phyloP scores from a whole-genome alignment of 1,140 invertebrate genomes.

The Propsilocerus akamusi region DNA sequence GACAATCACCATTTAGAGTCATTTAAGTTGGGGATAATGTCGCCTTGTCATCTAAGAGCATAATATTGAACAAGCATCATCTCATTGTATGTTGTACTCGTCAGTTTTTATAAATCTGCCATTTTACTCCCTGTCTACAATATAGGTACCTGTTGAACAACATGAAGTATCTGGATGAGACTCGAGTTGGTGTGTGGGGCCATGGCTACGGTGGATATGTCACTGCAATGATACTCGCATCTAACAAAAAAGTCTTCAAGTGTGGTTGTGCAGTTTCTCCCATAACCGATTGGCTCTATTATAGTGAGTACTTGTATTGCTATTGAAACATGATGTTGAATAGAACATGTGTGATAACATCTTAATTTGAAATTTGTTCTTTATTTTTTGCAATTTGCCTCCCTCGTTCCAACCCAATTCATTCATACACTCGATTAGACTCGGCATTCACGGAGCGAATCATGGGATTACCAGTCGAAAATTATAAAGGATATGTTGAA shows the following conservation, averaged over 20 bases:
- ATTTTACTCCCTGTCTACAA: no score
- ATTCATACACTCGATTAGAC: conserved; percentile 41
- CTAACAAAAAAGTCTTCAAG: conserved; percentile 68
- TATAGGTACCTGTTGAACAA: conserved; percentile 58
- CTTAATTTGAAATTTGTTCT: background rate
- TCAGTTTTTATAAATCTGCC: no score
- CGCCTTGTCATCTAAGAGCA: no score
- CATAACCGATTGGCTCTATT: conserved; percentile 86
- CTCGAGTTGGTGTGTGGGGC: conserved; percentile 82
- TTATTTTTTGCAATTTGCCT: no score
- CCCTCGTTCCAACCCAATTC: background rate
- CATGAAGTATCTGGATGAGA: conserved; percentile 68
- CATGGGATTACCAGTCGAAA: conserved; percentile 70
- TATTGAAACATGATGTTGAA: background rate
- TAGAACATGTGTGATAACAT: conserved; percentile 3
- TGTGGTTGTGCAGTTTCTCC: conserved; percentile 87
- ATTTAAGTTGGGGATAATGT: no score
- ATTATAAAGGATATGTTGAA: conserved; percentile 83
- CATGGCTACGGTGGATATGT: conserved; percentile 94
- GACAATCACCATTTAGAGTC: no score
- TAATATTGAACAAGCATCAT: no score
- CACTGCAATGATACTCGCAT: conserved; percentile 70
- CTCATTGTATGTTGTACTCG: no score
- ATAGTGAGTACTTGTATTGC: conserved; percentile 47
- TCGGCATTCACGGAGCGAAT: conserved; percentile 88